Evolutionary conservation across 1,140 invertebrate species (phyloP), one percentile per base, ranked within the genome.

Genomic region (Solenopsis invicta): DNA sequence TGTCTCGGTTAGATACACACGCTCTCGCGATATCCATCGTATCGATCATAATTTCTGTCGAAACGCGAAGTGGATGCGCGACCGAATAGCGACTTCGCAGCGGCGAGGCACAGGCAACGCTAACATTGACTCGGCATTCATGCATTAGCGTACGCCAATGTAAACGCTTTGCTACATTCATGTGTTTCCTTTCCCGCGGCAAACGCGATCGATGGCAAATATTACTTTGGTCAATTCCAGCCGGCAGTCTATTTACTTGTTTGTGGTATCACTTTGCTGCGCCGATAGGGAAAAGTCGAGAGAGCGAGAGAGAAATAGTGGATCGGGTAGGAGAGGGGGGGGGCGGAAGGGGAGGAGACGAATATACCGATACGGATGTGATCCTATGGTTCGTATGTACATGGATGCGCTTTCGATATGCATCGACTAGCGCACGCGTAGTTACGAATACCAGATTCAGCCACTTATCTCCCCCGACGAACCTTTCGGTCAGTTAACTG

Each of bases 101-200:
- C 80, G 34, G 54, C 34, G 56, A 24, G n/a, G 64, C 64, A 21
- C 48, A 71, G 45, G 80, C 69, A 84, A 74, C 67, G 78, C 64
- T 78, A 89, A 90, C 89, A 90, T 90, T 89, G 88, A 90, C 89
- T 87, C 89, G 72, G 78, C 88, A 90, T 90, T 90, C 87, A 90
- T 88, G 86, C 88, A 90, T 90, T 90, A 90, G 90, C 89, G 71
- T 80, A 85, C 82, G 89, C 59, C 89, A 82, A 74, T 84, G 87
- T 76, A 66, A 66, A 85, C 87, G 87, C 86, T 88, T 48, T 54
- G 75, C 82, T 67, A 41, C 81, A 85, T 85, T 86, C 74, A 78
- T 84, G 80, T 84, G 69, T 75, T 85, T 81, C 69, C 74, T 62
- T 89, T 86, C 59, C 85, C 75, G 82, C 81, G 72, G 72, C 88